phyloP scores from a whole-genome alignment of 2,113 vertebrate genomes.

The Ptyas mucosa region DNA sequence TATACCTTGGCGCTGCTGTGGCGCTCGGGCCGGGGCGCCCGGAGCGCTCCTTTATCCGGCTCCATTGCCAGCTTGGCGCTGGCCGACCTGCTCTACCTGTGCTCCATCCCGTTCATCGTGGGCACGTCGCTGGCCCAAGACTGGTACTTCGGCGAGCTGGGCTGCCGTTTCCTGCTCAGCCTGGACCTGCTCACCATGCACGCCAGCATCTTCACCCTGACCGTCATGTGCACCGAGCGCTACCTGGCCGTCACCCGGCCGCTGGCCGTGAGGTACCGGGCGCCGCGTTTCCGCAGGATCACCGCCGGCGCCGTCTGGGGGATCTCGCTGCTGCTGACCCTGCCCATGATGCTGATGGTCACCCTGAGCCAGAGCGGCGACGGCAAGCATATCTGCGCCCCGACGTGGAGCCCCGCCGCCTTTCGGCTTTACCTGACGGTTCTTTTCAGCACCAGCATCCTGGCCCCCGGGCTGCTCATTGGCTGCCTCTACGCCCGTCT shows the following conservation, averaged over 20 bases:
- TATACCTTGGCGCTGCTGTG: slow-evolving; percentile 92
- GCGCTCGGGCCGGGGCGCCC: slow-evolving; percentile 82
- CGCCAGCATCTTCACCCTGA: slow-evolving; percentile 92
- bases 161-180: slow-evolving; percentile 85
- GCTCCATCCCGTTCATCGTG: slow-evolving; percentile 90
- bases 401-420: slow-evolving; percentile 79
- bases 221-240: slow-evolving; percentile 88
- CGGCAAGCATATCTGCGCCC: slow-evolving; percentile 83
- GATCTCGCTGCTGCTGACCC: slow-evolving; percentile 78
- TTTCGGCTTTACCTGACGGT: slow-evolving; percentile 85
- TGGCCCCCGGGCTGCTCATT: slow-evolving; percentile 86
- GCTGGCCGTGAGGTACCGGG: slow-evolving; percentile 79
- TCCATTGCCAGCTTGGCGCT: slow-evolving; percentile 89
- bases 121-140: slow-evolving; percentile 89
- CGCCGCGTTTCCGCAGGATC: slow-evolving; percentile 80
- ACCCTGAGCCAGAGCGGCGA: slow-evolving; percentile 71
- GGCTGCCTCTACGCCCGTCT: slow-evolving; percentile 83
- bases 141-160: slow-evolving; percentile 90
- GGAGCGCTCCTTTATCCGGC: slow-evolving; percentile 86
- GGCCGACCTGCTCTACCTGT: slow-evolving; percentile 90
- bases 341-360: slow-evolving; percentile 91
- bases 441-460: slow-evolving; percentile 89
- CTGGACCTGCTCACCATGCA: slow-evolving; percentile 93
- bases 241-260: slow-evolving; percentile 90
- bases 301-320: slow-evolving; percentile 82